Evolutionary conservation across 2,113 vertebrate genomes (phyloP).

Genomic region (Cyphomyrus discorhynchus): DNA sequence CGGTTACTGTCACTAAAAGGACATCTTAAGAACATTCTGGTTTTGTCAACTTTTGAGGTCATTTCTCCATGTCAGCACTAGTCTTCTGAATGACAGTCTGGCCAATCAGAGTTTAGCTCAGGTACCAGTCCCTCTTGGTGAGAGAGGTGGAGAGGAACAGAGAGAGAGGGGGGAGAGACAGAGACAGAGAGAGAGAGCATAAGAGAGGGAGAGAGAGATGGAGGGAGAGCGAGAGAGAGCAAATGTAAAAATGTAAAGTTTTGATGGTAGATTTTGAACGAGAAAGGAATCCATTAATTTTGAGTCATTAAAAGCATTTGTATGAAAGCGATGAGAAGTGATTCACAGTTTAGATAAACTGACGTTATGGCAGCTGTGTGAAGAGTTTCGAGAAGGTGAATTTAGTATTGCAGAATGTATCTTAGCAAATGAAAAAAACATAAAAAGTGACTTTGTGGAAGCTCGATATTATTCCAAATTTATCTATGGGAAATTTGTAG

Average conservation of each 20-base stretch:
- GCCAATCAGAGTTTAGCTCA: not conserved
- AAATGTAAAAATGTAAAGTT: too few relatives aligned
- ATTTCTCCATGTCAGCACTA: not conserved
- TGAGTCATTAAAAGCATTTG: not conserved
- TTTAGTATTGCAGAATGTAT: not conserved
- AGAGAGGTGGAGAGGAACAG: too few relatives aligned
- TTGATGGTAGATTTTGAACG: too few relatives aligned
- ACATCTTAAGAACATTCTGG: not conserved
- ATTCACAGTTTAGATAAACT: not conserved
- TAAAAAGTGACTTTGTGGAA: not conserved
- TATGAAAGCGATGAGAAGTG: not conserved
- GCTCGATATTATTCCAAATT: not conserved
- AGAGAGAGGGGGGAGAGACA: not conserved
- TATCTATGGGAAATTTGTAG: not conserved
- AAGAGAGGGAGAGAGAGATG: not conserved
- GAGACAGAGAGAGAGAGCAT: not conserved
- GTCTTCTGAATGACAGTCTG: not conserved
- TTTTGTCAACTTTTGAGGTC: not conserved
- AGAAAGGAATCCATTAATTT: not conserved
- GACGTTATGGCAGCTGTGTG: not conserved
- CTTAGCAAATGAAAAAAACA: not conserved
- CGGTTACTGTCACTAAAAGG: too few relatives aligned
- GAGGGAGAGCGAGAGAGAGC: not conserved
- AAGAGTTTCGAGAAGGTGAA: not conserved
- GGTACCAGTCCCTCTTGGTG: not conserved